Percentiles rank a stretch among this genome's conserved stretches.
phyloP scores from a whole-genome alignment of 2,888 invertebrate species.

The Pristionchus arcanus region DNA sequence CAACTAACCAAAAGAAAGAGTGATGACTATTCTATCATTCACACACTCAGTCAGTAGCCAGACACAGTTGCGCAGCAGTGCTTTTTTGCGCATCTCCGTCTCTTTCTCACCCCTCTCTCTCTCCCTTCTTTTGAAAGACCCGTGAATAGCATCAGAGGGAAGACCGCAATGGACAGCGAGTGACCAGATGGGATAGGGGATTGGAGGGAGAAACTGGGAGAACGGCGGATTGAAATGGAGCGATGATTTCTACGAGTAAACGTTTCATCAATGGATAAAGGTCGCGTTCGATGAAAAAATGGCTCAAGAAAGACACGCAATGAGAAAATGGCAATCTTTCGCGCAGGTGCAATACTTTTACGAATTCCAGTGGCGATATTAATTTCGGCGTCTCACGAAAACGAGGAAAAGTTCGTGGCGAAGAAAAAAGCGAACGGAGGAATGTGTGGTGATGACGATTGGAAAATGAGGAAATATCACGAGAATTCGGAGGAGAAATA shows the following conservation, averaged over 20 bases:
- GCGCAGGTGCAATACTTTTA: neutral
- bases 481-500: neutral
- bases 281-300: too few relatives aligned
- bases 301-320: neutral
- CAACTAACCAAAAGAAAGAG: neutral
- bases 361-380: neutral
- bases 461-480: neutral
- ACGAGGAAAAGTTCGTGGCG: neutral
- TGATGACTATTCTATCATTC: neutral
- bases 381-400: slow-evolving; percentile 1
- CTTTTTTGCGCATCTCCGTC: neutral
- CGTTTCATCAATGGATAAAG: too few relatives aligned
- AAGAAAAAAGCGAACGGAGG: neutral
- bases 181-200: slow-evolving; percentile 4
- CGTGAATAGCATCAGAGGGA: slow-evolving; percentile 37
- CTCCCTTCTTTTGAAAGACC: slow-evolving; percentile 11
- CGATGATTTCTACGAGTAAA: too few relatives aligned
- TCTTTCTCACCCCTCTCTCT: neutral
- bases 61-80: neutral
- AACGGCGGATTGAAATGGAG: neutral
- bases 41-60: neutral
- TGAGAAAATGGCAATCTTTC: neutral
- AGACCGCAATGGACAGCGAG: neutral
- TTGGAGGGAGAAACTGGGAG: neutral
- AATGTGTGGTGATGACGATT: neutral